Percentiles rank a stretch among this genome's conserved stretches.
Conservation (phyloP, 1,140 invertebrate species). For the Acyrthosiphon pisum region DNA sequence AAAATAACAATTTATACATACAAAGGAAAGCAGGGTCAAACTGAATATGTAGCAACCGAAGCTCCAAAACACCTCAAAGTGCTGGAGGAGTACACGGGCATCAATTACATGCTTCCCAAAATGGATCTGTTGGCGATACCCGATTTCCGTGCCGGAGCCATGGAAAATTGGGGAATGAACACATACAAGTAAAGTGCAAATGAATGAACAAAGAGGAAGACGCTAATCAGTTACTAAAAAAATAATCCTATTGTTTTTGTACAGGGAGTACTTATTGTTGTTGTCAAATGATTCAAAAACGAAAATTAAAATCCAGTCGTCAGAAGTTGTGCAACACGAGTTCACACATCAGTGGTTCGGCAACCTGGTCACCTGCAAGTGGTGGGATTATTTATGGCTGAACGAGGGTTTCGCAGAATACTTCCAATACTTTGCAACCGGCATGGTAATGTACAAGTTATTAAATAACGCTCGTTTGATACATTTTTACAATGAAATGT, state of each 20-base stretch:
- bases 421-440: conserved; percentile 61
- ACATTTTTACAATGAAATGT: not conserved
- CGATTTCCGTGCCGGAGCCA: conserved; percentile 81
- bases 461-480: not conserved
- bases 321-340: conserved; percentile 67
- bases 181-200: conserved; percentile 65
- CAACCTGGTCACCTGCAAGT: conserved; percentile 64
- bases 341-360: conserved; percentile 67
- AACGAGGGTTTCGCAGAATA: conserved; percentile 69
- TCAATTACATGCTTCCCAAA: conserved; percentile 63
- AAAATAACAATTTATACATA: conserved; percentile 73
- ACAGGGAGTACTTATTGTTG: conserved; percentile 17
- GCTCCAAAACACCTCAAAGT: conserved; percentile 60
- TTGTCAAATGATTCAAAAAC: not conserved
- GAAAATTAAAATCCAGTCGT: conserved; percentile 61
- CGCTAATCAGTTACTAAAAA: not conserved
- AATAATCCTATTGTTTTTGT: not conserved
- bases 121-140: conserved; percentile 75
- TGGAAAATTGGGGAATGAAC: conserved; percentile 83
- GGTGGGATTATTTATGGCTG: conserved; percentile 67
- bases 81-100: conserved; percentile 59
- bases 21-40: conserved; percentile 68
- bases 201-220: not conserved
- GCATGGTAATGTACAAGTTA: conserved; percentile 60
- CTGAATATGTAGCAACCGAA: conserved; percentile 63